Evolutionary conservation across 2,797 vertebrate genomes (phyloP).

Genomic region (Pipistrellus pipistrellus): DNA sequence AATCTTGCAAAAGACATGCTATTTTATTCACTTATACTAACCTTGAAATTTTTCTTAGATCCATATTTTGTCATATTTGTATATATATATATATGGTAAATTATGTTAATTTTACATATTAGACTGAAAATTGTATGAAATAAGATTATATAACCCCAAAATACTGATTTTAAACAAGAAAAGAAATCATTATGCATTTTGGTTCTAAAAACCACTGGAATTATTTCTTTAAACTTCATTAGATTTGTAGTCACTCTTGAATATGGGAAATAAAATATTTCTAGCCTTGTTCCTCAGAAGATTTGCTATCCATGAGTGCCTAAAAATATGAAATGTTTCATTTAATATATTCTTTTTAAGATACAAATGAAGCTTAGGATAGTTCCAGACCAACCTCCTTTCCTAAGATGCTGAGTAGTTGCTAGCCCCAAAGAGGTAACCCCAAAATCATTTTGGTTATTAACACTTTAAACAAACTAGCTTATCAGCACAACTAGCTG

Average conservation of each 20-base stretch:
- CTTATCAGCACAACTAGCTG: background rate
- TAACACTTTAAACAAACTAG: background rate
- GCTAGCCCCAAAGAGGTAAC: background rate
- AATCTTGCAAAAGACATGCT: background rate
- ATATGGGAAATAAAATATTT: slow-evolving; percentile 25
- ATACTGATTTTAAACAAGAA: slow-evolving; percentile 48
- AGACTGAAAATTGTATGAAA: background rate
- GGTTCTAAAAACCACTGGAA: background rate
- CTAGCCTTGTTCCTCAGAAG: slow-evolving; percentile 33
- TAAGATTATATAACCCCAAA: background rate
- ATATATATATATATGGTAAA: background rate
- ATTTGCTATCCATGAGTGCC: background rate
- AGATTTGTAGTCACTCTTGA: slow-evolving; percentile 15
- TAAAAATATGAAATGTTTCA: slow-evolving; percentile 42
- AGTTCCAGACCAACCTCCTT: background rate
- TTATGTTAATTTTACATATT: slow-evolving; percentile 17
- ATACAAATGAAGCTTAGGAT: slow-evolving; percentile 1
- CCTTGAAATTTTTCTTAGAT: background rate
- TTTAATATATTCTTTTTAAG: slow-evolving; percentile 39
- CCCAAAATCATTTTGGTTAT: background rate
- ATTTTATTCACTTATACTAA: background rate
- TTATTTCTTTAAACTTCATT: slow-evolving; percentile 19
- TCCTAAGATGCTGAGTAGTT: slow-evolving; percentile 9
- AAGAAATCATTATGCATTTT: background rate
- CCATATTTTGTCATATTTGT: background rate